Evolutionary conservation across 2,888 invertebrate species (phyloP).

Genomic region (Tetramorium bicarinatum): DNA sequence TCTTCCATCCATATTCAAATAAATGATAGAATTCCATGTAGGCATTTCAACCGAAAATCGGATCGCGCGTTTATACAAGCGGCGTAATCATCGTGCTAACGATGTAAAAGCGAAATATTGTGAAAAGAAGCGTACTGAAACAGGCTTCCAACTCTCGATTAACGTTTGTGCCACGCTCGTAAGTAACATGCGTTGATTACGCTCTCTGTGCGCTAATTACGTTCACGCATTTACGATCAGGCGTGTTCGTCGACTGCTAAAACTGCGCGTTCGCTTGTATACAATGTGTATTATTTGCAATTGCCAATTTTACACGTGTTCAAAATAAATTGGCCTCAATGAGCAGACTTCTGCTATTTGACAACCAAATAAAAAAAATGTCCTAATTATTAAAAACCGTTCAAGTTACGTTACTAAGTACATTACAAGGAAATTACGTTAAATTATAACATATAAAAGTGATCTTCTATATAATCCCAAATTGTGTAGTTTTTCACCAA

Average conservation of each 20-base stretch:
- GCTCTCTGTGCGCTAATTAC: constrained; percentile 36
- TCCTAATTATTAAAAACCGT: background rate
- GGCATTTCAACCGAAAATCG: constrained; percentile 33
- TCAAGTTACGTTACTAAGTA: background rate
- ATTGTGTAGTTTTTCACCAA: background rate
- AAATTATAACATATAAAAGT: background rate
- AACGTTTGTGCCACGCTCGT: constrained; percentile 27
- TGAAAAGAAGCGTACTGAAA: constrained; percentile 40
- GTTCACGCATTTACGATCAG: constrained; percentile 27
- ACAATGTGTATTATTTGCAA: constrained; percentile 31
- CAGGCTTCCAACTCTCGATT: constrained; percentile 29
- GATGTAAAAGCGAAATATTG: constrained; percentile 52
- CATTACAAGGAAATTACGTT: background rate
- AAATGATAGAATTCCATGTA: constrained; percentile 31
- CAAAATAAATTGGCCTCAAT: constrained; percentile 31
- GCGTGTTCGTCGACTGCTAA: constrained; percentile 34
- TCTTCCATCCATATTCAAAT: constrained; percentile 26
- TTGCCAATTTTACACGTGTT: constrained; percentile 35
- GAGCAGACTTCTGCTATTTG: background rate
- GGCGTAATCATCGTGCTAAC: constrained; percentile 48
- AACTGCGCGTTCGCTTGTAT: constrained; percentile 17
- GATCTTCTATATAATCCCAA: background rate
- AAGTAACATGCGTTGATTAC: constrained; percentile 54
- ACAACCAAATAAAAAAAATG: background rate
- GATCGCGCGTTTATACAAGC: constrained; percentile 37